phyloP scores from a whole-genome alignment of 2,797 vertebrate genomes.

The Notolepis coatsorum region DNA sequence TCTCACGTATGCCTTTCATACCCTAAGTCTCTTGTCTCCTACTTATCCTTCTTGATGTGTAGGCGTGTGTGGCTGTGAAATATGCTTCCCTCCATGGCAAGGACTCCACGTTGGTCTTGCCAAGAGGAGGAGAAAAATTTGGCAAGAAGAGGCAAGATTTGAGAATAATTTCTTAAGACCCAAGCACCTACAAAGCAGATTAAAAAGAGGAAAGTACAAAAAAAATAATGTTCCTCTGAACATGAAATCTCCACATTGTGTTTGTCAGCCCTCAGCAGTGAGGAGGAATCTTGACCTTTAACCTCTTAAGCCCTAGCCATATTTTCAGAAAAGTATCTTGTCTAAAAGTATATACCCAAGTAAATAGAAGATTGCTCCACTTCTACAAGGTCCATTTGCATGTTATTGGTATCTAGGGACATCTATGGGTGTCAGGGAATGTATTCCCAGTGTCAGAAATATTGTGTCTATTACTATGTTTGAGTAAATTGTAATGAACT shows the following conservation, averaged over 20 bases:
- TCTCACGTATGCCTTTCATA: constrained; percentile 66
- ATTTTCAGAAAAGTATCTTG: not conserved
- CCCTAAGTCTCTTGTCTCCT: constrained; percentile 74
- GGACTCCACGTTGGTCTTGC: constrained; percentile 61
- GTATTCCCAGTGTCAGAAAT: too few relatives aligned
- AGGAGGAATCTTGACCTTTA: constrained; percentile 48
- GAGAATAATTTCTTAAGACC: constrained; percentile 33
- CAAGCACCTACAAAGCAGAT: constrained; percentile 45
- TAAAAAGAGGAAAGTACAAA: constrained; percentile 37
- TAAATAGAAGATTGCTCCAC: too few relatives aligned
- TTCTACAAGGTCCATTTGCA: too few relatives aligned
- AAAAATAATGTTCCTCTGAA: constrained; percentile 37
- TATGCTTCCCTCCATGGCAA: constrained; percentile 59
- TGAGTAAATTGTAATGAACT: too few relatives aligned
- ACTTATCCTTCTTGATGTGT: constrained; percentile 72
- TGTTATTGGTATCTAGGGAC: too few relatives aligned
- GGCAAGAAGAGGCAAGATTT: constrained; percentile 53
- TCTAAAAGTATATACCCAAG: too few relatives aligned
- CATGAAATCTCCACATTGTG: constrained; percentile 57
- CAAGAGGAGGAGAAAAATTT: constrained; percentile 60
- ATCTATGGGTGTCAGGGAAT: too few relatives aligned
- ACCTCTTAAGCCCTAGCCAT: constrained; percentile 17
- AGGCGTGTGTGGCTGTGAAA: constrained; percentile 73
- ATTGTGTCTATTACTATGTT: too few relatives aligned
- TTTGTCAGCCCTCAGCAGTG: constrained; percentile 44